These are phyloP conservation scores for Harpagoxenus sublaevis DNA, from an alignment of 2,888 invertebrate genomes.

Conservation along the genomic window DNA sequence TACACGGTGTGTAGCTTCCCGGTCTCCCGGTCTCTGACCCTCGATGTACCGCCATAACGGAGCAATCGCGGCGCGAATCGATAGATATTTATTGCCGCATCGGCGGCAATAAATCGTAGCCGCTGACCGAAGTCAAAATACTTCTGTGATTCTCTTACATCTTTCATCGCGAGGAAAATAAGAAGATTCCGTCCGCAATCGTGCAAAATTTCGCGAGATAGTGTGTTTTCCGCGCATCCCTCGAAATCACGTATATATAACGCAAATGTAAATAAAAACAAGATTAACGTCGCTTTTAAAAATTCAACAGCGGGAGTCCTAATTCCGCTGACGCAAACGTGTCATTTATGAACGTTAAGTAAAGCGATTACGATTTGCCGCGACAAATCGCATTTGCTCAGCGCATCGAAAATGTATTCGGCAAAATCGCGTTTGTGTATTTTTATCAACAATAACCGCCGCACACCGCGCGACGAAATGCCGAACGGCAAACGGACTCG, in stretches of 20 bases:
- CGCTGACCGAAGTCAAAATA: slow-evolving; percentile 42
- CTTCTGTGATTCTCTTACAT: slow-evolving; percentile 37
- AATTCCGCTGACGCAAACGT: slow-evolving; percentile 30
- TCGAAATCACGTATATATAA: neutral
- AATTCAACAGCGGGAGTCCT: neutral
- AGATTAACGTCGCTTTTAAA: slow-evolving; percentile 32
- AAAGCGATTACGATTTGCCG: slow-evolving; percentile 24
- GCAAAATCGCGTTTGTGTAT: slow-evolving; percentile 19
- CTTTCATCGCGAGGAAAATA: slow-evolving; percentile 19
- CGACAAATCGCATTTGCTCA: slow-evolving; percentile 33
- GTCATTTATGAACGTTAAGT: slow-evolving; percentile 10
- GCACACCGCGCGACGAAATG: slow-evolving; percentile 12
- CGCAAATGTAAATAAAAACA: slow-evolving; percentile 12
- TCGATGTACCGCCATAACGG: slow-evolving; percentile 38
- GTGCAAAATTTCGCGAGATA: neutral
- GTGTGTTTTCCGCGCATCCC: neutral
- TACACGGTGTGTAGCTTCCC: slow-evolving; percentile 28
- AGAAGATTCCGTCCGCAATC: slow-evolving; percentile 14
- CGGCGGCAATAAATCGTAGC: slow-evolving; percentile 40
- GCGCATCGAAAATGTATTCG: slow-evolving; percentile 29
- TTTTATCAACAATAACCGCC: slow-evolving; percentile 39
- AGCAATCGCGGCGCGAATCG: slow-evolving; percentile 53
- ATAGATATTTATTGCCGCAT: slow-evolving; percentile 49
- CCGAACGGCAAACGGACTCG: slow-evolving; percentile 19
- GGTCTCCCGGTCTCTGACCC: slow-evolving; percentile 22